Conservation (phyloP, 2,797 vertebrate genomes). For the Periophthalmus magnuspinnatus region DNA sequence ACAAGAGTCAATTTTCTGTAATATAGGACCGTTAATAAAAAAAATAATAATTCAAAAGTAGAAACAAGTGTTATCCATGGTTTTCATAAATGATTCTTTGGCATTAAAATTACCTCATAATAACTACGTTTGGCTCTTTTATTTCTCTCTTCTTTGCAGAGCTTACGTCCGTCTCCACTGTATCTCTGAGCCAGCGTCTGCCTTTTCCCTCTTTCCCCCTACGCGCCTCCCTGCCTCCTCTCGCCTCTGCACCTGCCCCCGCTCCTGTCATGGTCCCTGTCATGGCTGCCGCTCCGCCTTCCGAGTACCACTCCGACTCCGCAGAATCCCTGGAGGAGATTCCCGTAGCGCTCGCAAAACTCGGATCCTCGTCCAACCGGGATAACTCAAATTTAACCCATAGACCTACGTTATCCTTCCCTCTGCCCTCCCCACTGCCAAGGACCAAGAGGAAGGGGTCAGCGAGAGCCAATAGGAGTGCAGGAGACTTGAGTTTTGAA, state of each 20-base stretch:
- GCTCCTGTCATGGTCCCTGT: slow-evolving; percentile 62
- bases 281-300: slow-evolving; percentile 74
- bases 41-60: no score
- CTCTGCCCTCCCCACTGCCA: slow-evolving; percentile 58
- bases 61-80: no score
- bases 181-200: slow-evolving; percentile 71
- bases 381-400: not conserved
- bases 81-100: no score
- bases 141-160: slow-evolving; percentile 58
- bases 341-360: slow-evolving; percentile 83
- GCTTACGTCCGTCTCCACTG: slow-evolving; percentile 46
- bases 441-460: slow-evolving; percentile 71
- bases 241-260: slow-evolving; percentile 46
- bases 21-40: no score
- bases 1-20: no score
- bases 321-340: slow-evolving; percentile 91
- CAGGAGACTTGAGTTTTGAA: slow-evolving; percentile 67
- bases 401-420: slow-evolving; percentile 16
- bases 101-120: not conserved
- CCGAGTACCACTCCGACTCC: slow-evolving; percentile 87
- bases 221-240: slow-evolving; percentile 62
- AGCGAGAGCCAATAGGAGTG: slow-evolving; percentile 18
- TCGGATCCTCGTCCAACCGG: slow-evolving; percentile 77
- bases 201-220: slow-evolving; percentile 75
- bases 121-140: not conserved